Evolutionary conservation across 2,113 vertebrate species (phyloP).

Genomic region (Dryoscopus gambensis): DNA sequence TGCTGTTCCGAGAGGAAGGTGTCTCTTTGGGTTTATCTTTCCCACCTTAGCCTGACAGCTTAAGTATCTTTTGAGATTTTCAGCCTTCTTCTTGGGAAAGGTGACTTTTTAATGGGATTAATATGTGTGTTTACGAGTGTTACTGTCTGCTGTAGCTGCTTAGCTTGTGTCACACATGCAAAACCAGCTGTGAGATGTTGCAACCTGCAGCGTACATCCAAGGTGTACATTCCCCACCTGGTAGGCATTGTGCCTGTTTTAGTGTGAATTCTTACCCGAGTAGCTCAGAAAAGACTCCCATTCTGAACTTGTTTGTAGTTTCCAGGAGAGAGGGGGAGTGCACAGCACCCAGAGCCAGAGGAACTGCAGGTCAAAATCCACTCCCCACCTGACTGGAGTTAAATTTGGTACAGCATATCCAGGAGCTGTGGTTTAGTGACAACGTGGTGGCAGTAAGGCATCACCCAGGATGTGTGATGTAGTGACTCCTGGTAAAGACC

Average conservation of each 20-base stretch:
- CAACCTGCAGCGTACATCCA: background rate
- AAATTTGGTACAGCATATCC: background rate
- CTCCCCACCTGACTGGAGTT: background rate
- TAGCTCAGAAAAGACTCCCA: background rate
- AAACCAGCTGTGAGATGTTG: background rate
- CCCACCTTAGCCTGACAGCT: background rate
- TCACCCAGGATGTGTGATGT: background rate
- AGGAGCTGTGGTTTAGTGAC: background rate
- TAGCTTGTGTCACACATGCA: background rate
- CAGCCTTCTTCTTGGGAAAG: background rate
- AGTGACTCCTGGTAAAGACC: background rate
- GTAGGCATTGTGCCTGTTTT: background rate
- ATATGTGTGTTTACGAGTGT: background rate
- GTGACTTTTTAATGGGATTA: background rate
- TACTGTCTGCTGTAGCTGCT: background rate
- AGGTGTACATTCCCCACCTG: background rate
- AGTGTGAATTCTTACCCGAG: background rate
- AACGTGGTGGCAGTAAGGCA: background rate
- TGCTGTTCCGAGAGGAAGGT: background rate
- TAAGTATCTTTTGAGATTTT: background rate
- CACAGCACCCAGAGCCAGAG: background rate
- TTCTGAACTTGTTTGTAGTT: background rate
- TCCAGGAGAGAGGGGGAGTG: background rate
- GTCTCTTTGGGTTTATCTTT: background rate
- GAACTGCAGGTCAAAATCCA: background rate